Evolutionary conservation across 2,888 invertebrate genomes (phyloP), one percentile per base, ranked within the genome.

Genomic region (Dolomedes plantarius): DNA sequence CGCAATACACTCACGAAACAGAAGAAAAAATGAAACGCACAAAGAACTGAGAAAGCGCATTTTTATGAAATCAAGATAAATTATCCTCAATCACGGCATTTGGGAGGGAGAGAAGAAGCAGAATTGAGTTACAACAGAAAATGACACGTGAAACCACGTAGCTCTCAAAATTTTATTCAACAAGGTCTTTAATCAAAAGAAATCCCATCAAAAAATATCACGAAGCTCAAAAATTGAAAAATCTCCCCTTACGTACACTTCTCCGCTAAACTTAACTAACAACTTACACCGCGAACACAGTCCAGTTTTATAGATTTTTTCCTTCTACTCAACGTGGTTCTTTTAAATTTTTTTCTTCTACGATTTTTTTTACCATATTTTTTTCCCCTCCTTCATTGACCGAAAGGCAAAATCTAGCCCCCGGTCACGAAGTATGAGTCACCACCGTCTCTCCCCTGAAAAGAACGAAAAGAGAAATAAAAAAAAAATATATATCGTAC

Each of bases 361-460:
- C 6, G 0, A 36, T 32, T 32, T 68, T 32, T 69, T 19, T 39
- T 23, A 36, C 7, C 13, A 39, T 39, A 39, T 41, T 72, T 31
- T 46, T 46, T 71, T 71, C 19, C 23, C 29, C 71, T 13, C 13
- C 39, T 46, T 46, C 41, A n/a, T 11, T 36, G 67, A 67, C 67
- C 67, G 67, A 67, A 9, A 32, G 36, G 41, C 41, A 27, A 31
- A n/a, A 32, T 19, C 9, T 36, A 50, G 36, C 79, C 71, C 27
- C 27, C 79, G 65, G 80, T 81, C 80, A 81, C 80, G 80, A 74
- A 28, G 56, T 16, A 74, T 81, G 80, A 81, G 46, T 81, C 80
- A 81, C 27, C 73, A 80, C n/a, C 73, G 80, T 67, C 56, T 50
- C 50, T 65, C 72, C 16, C 65, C 27, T 13, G 9, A 32, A 72